Evolutionary conservation across 2,113 vertebrate species (phyloP), one percentile per base, ranked within the genome.

Genomic region (Dendrocopos noguchii): DNA sequence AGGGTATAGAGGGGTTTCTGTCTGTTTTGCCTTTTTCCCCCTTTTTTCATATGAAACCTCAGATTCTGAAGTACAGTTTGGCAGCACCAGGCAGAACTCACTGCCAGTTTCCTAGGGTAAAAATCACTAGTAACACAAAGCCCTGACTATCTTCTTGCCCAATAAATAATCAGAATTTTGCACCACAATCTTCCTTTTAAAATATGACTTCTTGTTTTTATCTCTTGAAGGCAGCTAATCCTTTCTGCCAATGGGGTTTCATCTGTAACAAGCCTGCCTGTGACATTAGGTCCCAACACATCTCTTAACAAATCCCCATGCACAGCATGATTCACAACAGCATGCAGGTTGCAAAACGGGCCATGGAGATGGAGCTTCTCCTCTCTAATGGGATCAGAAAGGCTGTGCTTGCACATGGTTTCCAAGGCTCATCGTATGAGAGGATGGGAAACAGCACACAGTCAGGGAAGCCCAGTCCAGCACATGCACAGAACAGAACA

Each of bases 21-120:
- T 94, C 92, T 96, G 87, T 92, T 95, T 95, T 91, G 81, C 84
- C 12, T 87, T 67, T 28, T 1, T 3, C 27, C 21, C 46, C 59
- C 60, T 55, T 60, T 79, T 67, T 92, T 94, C 82, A 80, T 94
- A 95, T 33, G 82, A 92, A 95, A 83, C 52, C 93, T 95, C 82
- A 82, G 87, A 91, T 91, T 88, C 80, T 93, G 77, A 86, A 95
- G 92, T 93, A 90, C 90, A 93, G 90, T 93, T 93, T 93, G 90
- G 94, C 95, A 93, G 86, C 71, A 66, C 71, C n/a, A 31, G 39
- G 27, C 81, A 75, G 63, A 80, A 88, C 34, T 65, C 1, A 0
- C 86, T 91, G 91, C 92, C 94, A 91, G 71, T 84, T 82, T 96
- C 91, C 94, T 80, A 73, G 63, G 86, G 86, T 66, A 81, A 78